These are phyloP conservation scores for Siniperca knerii DNA, from an alignment of 2,113 vertebrate genomes.

Conservation along the genomic window DNA sequence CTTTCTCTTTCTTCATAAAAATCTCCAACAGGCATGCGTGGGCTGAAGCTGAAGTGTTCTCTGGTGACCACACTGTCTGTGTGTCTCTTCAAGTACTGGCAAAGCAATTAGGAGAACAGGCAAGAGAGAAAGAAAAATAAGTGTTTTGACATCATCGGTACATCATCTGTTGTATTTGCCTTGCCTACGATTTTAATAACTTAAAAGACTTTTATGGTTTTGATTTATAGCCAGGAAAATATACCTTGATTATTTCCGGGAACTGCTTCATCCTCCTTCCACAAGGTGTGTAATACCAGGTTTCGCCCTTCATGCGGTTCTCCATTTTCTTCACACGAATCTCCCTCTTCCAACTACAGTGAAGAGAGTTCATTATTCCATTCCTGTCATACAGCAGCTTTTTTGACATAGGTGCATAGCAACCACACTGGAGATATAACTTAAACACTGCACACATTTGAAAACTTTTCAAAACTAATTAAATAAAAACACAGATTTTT, in stretches of 20 bases:
- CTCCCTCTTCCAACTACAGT: slow-evolving; percentile 91
- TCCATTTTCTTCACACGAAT: slow-evolving; percentile 92
- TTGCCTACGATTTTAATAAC: not conserved
- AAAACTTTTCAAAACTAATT: not conserved
- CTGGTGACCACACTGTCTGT: slow-evolving; percentile 89
- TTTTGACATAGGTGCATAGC: not conserved
- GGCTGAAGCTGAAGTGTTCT: slow-evolving; percentile 98
- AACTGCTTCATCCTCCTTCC: slow-evolving; percentile 98
- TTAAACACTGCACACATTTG: not conserved
- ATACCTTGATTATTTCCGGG: slow-evolving; percentile 96
- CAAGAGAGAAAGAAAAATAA: not conserved
- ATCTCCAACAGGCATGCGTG: slow-evolving; percentile 96
- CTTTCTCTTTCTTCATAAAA: slow-evolving; percentile 96
- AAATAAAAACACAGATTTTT: not conserved
- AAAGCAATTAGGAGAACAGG: not conserved
- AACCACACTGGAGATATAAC: not conserved
- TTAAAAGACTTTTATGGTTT: not conserved
- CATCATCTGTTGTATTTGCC: not conserved
- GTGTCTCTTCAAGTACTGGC: slow-evolving; percentile 92
- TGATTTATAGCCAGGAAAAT: not conserved
- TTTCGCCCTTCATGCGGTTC: slow-evolving; percentile 95
- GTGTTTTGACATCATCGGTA: not conserved
- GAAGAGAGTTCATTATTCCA: slow-evolving; percentile 27
- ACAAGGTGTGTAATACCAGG: slow-evolving; percentile 98
- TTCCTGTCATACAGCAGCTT: not conserved